A percentile compares a stretch with the other conserved stretches of the same genome.
phyloP scores from a whole-genome alignment of 2,113 vertebrate species.

The Pyrgilauda ruficollis region DNA sequence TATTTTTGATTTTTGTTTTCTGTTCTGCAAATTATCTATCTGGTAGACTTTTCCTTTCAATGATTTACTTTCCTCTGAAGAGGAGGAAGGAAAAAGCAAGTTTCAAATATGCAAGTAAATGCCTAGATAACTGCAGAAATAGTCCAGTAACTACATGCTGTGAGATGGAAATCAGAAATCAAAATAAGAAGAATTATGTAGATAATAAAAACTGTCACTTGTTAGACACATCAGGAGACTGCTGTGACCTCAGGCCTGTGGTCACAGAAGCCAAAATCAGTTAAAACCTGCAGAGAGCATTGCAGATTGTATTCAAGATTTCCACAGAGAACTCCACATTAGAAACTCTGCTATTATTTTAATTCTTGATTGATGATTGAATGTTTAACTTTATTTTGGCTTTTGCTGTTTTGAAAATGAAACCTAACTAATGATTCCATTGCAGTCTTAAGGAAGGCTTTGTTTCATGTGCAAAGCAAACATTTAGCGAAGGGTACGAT shows the following conservation, averaged over 20 bases:
- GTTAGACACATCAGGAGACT: not conserved
- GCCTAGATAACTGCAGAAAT: not conserved
- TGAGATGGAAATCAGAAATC: not conserved
- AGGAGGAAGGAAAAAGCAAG: not conserved
- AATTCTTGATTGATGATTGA: not conserved
- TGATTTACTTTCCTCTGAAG: not conserved
- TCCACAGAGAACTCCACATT: not conserved
- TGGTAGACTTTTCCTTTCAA: not conserved
- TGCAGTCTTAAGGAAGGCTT: conserved; percentile 31
- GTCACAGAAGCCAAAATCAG: not conserved
- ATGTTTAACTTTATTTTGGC: conserved; percentile 1
- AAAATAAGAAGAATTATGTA: not conserved
- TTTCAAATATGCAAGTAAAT: conserved; percentile 8
- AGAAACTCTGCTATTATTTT: conserved; percentile 5
- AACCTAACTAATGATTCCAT: not conserved
- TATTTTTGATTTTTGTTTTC: not conserved
- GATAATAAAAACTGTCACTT: conserved; percentile 8
- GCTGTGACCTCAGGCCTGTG: not conserved
- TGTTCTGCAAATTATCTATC: not conserved
- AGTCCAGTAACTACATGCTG: not conserved
- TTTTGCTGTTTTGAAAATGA: not conserved
- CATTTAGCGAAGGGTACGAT: not conserved
- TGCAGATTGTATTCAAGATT: not conserved
- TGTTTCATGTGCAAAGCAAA: conserved; percentile 42
- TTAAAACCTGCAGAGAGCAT: not conserved